Base-by-base conservation (phyloP, 2,888 invertebrate genomes). In the Apamea sordens region DNA sequence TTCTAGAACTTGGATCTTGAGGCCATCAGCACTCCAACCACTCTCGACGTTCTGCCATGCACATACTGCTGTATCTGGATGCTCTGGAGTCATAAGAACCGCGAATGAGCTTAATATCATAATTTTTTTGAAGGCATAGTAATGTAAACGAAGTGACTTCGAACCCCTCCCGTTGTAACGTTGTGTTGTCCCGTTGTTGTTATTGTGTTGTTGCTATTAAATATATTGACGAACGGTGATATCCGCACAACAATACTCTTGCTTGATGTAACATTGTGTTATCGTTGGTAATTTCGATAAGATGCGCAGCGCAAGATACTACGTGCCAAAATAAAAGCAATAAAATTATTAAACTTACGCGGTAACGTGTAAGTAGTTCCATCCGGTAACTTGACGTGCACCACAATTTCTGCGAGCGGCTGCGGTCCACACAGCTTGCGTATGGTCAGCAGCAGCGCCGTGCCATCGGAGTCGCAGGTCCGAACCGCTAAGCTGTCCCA, bases 1-100 rank as follows among this genome's bases (percentile, higher is more conserved):
- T 89, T 98, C 97, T 67, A 98, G 88, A 64, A 97, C 94, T 88
- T 97, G 97, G 50, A 98, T 95, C 86, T 97, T 97, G 63, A 98
- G 92, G 0, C 97, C 98, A 32, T 95, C 97, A 0, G 97, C 97
- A 82, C 96, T 96, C 98, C 98, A 98, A 21, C 94, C 93, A 2
- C 91, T 92, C 7, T 91, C 87, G 8, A 86, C 82, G 44, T 85
- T 81, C 83, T 95, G 94, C 91, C 96, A 96, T 7, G 93, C 92
- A 0, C 94, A 94, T 15, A 95, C 89, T 53, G 91, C 92, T 0
- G 97, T 97, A 87, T 97, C 97, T 15, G 98, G 97, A 88, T 97
- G 97, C 84, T 96, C 97, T 97, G 88, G 15, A 93, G 88, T 41
- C 56, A 77, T 67, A 78, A 65, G 4, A 69, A 47, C 18, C 0